Evolutionary conservation across 2,113 vertebrate species (phyloP).

Genomic region (Ophthalmolycus amberensis): DNA sequence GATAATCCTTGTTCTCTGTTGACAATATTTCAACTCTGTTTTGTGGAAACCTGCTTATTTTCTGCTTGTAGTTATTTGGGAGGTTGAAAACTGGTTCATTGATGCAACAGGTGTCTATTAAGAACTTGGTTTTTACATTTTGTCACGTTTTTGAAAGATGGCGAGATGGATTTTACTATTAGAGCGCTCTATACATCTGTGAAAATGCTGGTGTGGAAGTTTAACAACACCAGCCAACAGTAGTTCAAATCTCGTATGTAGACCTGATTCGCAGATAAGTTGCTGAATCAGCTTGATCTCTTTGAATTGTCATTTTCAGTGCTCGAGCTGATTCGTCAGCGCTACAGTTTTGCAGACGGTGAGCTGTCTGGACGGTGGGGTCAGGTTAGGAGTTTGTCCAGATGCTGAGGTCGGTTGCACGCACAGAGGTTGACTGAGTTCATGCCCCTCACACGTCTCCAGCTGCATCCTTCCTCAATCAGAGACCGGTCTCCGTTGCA

Average conservation of each 20-base stretch:
- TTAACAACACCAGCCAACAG: neutral
- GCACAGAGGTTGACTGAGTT: constrained; percentile 45
- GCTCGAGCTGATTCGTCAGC: neutral
- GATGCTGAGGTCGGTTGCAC: constrained; percentile 33
- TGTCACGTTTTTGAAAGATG: neutral
- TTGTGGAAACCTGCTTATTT: constrained; percentile 1
- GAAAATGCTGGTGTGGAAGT: neutral
- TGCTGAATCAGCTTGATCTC: neutral
- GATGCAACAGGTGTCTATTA: constrained; percentile 14
- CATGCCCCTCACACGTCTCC: constrained; percentile 32
- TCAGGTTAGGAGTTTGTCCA: constrained; percentile 50
- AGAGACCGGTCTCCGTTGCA: constrained; percentile 30
- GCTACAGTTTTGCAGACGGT: constrained; percentile 9
- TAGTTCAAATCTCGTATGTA: neutral
- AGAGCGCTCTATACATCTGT: neutral
- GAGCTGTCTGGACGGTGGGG: constrained; percentile 41
- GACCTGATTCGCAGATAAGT: neutral
- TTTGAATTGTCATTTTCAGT: constrained; percentile 1
- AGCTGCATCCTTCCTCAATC: constrained; percentile 58
- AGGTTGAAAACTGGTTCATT: constrained; percentile 3
- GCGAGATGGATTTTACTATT: neutral
- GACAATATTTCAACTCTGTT: neutral
- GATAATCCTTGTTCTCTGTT: neutral
- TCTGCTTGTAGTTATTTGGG: neutral
- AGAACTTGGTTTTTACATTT: neutral